Base-by-base conservation (phyloP, 1,140 invertebrate species). In the Drosophila ercepeae region DNA sequence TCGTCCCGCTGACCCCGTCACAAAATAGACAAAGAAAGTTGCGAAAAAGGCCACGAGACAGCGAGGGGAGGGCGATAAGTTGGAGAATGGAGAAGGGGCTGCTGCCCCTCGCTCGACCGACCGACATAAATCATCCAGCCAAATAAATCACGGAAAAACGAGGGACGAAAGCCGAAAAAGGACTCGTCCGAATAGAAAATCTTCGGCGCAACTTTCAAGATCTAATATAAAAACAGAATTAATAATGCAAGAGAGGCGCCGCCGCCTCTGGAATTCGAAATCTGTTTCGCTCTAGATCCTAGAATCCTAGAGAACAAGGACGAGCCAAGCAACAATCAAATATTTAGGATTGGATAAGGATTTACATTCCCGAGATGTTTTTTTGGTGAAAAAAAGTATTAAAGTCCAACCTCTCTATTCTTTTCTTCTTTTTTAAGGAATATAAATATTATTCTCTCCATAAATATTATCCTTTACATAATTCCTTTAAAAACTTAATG, bases 121-220 rank as follows among this genome's bases (percentile, higher is more conserved):
- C 73, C 64, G 57, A 57, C 72, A 84, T 86, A 84, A 84, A 84
- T 84, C 81, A 84, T 84, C 54, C 53, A 49, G 71, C 55, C 73
- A 84, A 84, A 84, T 84, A 84, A 84, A 84, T 84, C 79, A 84
- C 81, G 42, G 72, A 39, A 36, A 75, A 60, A 45, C 53, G 46
- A 45, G 53, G 53, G 23, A 25, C 13, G 7, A 14, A 14, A 1
- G 9, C 7, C 7, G 5, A n/a, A 46, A 45, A 45, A 5, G 23
- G 16, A 21, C 21, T 11, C 34, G 5, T n/a, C 53, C 42, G 50
- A 74, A 83, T 78, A 67, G 51, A 75, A 83, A 83, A 83, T 83
- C 71, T 83, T 71, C 70, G 44, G 48, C 58, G 50, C 71, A 78
- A 78, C 60, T 83, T 86, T 73, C 34, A 46, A 72, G 65, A 78